These are phyloP conservation scores for Drosophila sordidula DNA, from an alignment of 2,888 invertebrate genomes.

Conservation along the genomic window DNA sequence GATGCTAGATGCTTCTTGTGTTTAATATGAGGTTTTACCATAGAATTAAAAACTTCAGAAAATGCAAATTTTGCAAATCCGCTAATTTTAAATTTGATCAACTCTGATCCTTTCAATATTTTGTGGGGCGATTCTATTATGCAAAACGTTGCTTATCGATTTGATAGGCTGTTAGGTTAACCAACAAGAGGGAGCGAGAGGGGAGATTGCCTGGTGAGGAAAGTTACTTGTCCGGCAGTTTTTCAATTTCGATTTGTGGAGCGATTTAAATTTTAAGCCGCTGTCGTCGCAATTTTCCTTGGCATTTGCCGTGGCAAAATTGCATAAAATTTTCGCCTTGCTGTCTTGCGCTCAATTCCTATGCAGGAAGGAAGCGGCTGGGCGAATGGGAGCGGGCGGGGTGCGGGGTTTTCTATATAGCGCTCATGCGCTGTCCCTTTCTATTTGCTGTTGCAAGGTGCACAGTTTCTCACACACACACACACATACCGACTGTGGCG, in stretches of 20 bases:
- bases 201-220: too few species aligned
- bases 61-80: background rate
- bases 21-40: too few species aligned
- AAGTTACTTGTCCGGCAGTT: constrained; percentile 22
- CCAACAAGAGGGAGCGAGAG: too few species aligned
- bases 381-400: background rate
- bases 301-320: constrained; percentile 53
- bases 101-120: background rate
- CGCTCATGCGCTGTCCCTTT: constrained; percentile 28
- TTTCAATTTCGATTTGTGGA: constrained; percentile 67
- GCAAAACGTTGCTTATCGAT: constrained; percentile 47
- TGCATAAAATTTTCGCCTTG: constrained; percentile 53
- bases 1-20: too few species aligned
- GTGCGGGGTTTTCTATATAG: constrained; percentile 6
- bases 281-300: constrained; percentile 49
- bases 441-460: constrained; percentile 63
- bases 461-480: constrained; percentile 68
- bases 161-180: constrained; percentile 1
- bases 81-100: background rate
- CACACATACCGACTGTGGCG: constrained; percentile 37
- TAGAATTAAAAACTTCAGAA: background rate
- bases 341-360: constrained; percentile 55
- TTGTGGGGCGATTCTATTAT: constrained; percentile 30
- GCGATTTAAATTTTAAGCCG: constrained; percentile 57
- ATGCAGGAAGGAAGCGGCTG: constrained; percentile 9